Base-by-base conservation (phyloP, 1,140 invertebrate genomes). In the Lamellibrachia luymesi region DNA sequence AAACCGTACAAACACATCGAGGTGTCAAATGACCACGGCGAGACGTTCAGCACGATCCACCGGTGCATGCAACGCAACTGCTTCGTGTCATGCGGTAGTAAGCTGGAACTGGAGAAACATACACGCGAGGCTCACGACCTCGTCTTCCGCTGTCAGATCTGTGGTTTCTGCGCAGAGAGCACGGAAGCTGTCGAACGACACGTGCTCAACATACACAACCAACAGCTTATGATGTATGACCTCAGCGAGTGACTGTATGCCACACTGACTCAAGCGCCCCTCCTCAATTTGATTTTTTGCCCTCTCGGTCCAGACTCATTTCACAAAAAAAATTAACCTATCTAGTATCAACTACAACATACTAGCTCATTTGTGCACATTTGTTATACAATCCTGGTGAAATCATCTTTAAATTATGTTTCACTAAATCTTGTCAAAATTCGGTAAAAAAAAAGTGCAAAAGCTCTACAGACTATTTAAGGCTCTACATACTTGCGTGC, bases 11-110 rank as follows among this genome's bases (percentile, higher is more conserved):
- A 92, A 10, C 51, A 64, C 92, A 92, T 92, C 50, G 27, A 52
- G 51, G 92, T 92, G 92, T 92, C 92, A 13, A 92, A 92, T n/a
- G 50, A 92, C 51, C 92, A 92, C 50, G 92, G 92, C 13, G 27
- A 64, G 27, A 92, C 50, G 1, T 92, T 92, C 51, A 52, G 92
- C 10, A 2, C 17, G 6, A 92, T 92, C 25, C 92, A 92, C 51
- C 50, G 92, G 27, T 92, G 92, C 92, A 51, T 38, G 50, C 51
- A 92, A 10, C 50, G n/a, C 49, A 92, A 92, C 50, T 92, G 92
- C 51, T 92, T 17, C 25, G 51, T 56, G 51, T 52, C 92, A 10
- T 92, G 92, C 52, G 50, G 27, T 17, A 92, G 50, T 56, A 5
- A 92, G 52, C 50, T 10, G 6, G 92, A 92, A 50, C n/a, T 92